Base-by-base conservation (phyloP, 1,140 invertebrate genomes). In the Halotydeus destructor region DNA sequence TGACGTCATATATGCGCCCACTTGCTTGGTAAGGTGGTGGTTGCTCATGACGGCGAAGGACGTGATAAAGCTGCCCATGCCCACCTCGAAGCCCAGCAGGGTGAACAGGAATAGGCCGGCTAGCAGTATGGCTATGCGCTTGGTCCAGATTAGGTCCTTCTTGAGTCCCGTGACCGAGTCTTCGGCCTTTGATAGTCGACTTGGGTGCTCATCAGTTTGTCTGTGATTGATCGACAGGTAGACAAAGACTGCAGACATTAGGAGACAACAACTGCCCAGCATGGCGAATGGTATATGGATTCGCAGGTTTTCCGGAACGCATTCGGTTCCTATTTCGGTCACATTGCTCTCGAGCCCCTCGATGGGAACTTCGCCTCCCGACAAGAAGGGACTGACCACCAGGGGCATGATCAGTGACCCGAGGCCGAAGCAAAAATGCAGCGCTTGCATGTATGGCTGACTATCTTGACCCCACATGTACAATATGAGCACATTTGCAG, bases 401-500 rank as follows among this genome's bases (percentile, higher is more conserved):
- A 68, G 52, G 5, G 66, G 66, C 12, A 65, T 63, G 26, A 67
- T 47, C 43, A 66, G 65, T 1, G 64, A 62, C 23, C 66, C 66
- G 22, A 68, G 43, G 18, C 62, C 65, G 56, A 67, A 67, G 18
- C 58, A 59, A 51, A 68, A 68, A 45, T 68, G 66, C 23, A 69
- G 42, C 3, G 61, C 53, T 50, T 69, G 66, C 45, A 68, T 60
- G 43, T 61, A 67, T 5, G 64, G 64, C 2, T 57, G 58, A 50
- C 62, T 65, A 30, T 60, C 55, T 34, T 57, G 55, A 5, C 60
- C 60, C 66, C 66, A 69, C 6, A 67, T 53, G 37, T 61, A 53
- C 12, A 68, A 52, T 50, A 63, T 66, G 35, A 62, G 55, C 4
- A 65, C 60, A 57, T 67, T 68, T 14, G 5, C 33, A 34, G 5